A percentile compares a stretch with the other conserved stretches of the same genome.
Conservation (phyloP, 1,140 invertebrate genomes). For the Venustaconcha ellipsiformis region DNA sequence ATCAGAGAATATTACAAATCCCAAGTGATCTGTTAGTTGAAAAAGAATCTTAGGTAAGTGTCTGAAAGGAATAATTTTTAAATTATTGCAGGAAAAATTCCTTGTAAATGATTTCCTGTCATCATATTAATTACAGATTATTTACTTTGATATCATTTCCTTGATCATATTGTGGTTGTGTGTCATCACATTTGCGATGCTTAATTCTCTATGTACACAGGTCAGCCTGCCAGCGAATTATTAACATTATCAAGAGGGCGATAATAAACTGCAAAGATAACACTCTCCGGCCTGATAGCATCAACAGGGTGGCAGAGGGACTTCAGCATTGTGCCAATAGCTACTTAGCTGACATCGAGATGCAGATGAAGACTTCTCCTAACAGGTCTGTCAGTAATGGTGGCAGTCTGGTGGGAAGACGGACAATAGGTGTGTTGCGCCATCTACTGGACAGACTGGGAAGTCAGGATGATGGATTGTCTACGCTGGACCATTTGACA, state of each 20-base stretch:
- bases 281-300: constrained; percentile 36
- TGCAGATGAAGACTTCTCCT: constrained; percentile 21
- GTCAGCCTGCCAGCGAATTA: constrained; percentile 39
- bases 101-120: no score
- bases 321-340: constrained; percentile 25
- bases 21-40: no score
- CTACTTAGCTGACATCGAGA: constrained; percentile 34
- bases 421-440: constrained; percentile 44
- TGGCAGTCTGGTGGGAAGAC: constrained; percentile 45
- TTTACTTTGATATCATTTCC: not conserved
- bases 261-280: constrained; percentile 42
- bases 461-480: constrained; percentile 24
- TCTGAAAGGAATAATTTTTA: no score
- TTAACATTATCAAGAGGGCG: constrained; percentile 48
- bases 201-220: constrained; percentile 23
- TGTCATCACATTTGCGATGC: not conserved
- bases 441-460: constrained; percentile 47
- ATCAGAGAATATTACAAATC: no score
- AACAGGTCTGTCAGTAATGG: constrained; percentile 46
- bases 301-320: constrained; percentile 39
- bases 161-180: not conserved
- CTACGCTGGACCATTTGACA: constrained; percentile 40
- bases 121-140: no score
- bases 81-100: no score
- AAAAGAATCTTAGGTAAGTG: no score